Conservation (phyloP, 2,888 invertebrate genomes). For the Epistrophella euchroma region DNA sequence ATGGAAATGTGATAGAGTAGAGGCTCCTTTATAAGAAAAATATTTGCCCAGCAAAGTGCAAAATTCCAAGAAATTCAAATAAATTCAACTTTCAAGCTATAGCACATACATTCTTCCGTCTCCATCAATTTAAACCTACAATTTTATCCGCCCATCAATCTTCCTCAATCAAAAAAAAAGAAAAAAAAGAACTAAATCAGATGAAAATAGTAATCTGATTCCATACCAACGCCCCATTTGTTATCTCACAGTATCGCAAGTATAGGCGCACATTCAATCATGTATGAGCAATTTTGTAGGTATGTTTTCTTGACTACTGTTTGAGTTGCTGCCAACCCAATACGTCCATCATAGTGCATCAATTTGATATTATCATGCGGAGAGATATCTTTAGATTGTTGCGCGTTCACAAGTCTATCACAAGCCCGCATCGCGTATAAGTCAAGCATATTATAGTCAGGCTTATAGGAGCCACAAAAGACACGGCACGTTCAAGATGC, state of each 20-base stretch:
- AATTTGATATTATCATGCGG: slow-evolving; percentile 37
- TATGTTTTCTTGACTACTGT: slow-evolving; percentile 59
- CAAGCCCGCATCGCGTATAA: slow-evolving; percentile 12
- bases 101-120: slow-evolving; percentile 13
- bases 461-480: slow-evolving; percentile 22
- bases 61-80: background rate
- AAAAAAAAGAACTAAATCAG: background rate
- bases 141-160: slow-evolving; percentile 28
- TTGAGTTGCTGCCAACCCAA: slow-evolving; percentile 39
- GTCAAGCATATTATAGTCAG: background rate
- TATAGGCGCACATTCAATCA: slow-evolving; percentile 56
- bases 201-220: slow-evolving; percentile 35
- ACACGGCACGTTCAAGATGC: slow-evolving; percentile 38
- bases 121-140: slow-evolving; percentile 43
- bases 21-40: background rate
- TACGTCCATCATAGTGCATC: slow-evolving; percentile 58
- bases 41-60: background rate
- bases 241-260: background rate
- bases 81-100: slow-evolving; percentile 18
- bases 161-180: slow-evolving; percentile 19
- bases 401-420: slow-evolving; percentile 62
- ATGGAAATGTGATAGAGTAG: too few species aligned
- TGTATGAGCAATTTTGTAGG: slow-evolving; percentile 59
- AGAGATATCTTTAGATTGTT: slow-evolving; percentile 20
- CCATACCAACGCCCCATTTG: slow-evolving; percentile 53